phyloP scores from a whole-genome alignment of 2,797 vertebrate genomes.

The Pyrocephalus nanus region DNA sequence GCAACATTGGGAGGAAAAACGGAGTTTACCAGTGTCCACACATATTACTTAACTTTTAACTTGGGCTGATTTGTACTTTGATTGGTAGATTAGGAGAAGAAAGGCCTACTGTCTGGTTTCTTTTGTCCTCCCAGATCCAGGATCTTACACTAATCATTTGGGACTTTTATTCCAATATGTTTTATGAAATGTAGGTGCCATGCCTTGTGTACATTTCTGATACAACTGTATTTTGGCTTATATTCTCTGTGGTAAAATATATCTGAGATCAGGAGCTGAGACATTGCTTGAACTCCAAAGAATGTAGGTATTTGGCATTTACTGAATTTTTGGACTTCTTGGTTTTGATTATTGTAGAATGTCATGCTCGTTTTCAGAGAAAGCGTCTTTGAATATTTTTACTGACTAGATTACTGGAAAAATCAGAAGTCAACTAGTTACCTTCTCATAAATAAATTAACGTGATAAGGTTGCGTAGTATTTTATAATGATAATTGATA shows the following conservation, averaged over 20 bases:
- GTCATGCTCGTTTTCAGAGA: background rate
- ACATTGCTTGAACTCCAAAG: background rate
- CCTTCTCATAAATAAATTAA: slow-evolving; percentile 70
- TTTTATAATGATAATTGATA: slow-evolving; percentile 77
- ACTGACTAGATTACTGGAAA: slow-evolving; percentile 22
- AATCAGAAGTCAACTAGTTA: slow-evolving; percentile 66
- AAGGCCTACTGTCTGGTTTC: background rate
- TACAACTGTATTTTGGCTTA: background rate
- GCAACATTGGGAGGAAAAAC: background rate
- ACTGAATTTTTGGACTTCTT: background rate
- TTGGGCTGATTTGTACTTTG: background rate
- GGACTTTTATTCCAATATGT: background rate
- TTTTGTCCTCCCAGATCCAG: background rate
- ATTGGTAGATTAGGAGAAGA: background rate
- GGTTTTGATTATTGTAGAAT: background rate
- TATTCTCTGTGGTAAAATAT: background rate
- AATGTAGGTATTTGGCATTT: background rate
- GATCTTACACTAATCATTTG: background rate
- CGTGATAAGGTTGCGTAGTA: slow-evolving; percentile 67
- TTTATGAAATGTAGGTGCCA: background rate
- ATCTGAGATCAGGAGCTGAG: background rate
- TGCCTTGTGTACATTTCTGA: background rate
- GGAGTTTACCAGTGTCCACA: background rate
- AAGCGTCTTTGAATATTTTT: background rate
- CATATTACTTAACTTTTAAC: background rate